phyloP scores from a whole-genome alignment of 2,888 invertebrate species.

The Himalopsyche anomala region DNA sequence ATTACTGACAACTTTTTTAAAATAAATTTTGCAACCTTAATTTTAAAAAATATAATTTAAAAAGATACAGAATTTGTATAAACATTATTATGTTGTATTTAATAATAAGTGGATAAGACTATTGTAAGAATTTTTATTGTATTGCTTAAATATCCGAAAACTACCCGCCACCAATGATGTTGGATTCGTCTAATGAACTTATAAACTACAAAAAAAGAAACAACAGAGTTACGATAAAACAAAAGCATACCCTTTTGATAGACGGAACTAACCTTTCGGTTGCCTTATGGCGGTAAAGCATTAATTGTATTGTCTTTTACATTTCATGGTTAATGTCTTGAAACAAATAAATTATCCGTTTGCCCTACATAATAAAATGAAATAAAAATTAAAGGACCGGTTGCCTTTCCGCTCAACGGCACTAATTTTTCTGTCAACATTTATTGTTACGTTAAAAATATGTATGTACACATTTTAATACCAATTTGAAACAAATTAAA shows the following conservation, averaged over 20 bases:
- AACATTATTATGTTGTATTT: too few relatives aligned
- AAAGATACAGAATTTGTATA: too few relatives aligned
- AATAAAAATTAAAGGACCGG: constrained; percentile 54
- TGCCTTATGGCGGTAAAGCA: constrained; percentile 54
- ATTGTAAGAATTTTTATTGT: too few relatives aligned
- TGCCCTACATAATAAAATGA: constrained; percentile 55
- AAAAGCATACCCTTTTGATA: constrained; percentile 47
- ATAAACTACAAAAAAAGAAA: constrained; percentile 30
- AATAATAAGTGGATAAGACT: too few relatives aligned
- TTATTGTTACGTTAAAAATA: too few relatives aligned
- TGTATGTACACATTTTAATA: too few relatives aligned
- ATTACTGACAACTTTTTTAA: too few relatives aligned
- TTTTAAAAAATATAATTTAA: too few relatives aligned
- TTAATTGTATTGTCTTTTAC: constrained; percentile 43
- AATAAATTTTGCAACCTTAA: too few relatives aligned
- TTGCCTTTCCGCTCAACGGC: constrained; percentile 58
- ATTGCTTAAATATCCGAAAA: too few relatives aligned
- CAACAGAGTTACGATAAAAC: constrained; percentile 17
- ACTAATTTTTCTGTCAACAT: constrained; percentile 35
- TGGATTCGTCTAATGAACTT: constrained; percentile 33
- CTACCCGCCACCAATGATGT: background rate
- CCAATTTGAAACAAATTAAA: too few relatives aligned
- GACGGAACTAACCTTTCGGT: constrained; percentile 51
- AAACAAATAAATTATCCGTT: constrained; percentile 58
- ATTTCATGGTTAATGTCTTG: constrained; percentile 49